phyloP scores from a whole-genome alignment of 2,888 invertebrate genomes.

The Apotomis capreana region DNA sequence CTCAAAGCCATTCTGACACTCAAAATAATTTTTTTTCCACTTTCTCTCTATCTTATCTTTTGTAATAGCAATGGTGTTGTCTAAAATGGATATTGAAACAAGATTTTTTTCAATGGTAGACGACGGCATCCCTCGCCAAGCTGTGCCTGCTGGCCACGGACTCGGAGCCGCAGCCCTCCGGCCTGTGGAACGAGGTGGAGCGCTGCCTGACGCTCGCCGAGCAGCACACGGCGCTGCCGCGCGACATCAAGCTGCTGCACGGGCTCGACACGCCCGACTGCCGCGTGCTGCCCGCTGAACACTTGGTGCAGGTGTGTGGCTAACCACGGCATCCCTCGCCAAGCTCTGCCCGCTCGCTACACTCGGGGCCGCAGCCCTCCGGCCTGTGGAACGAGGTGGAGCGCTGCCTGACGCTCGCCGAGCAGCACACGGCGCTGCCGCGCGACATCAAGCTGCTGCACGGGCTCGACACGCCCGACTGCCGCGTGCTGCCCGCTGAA shows the following conservation, averaged over 20 bases:
- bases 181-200: slow-evolving; percentile 45
- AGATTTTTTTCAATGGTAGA: slow-evolving; percentile 62
- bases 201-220: slow-evolving; percentile 72
- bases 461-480: slow-evolving; percentile 86
- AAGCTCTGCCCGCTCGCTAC: too few species aligned
- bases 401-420: slow-evolving; percentile 67
- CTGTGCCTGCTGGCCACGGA: slow-evolving; percentile 87
- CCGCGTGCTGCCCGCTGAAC: slow-evolving; percentile 88
- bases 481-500: slow-evolving; percentile 87
- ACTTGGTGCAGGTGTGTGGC: slow-evolving; percentile 88
- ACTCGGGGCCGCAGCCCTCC: too few species aligned
- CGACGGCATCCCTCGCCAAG: slow-evolving; percentile 89
- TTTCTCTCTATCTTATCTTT: too few species aligned
- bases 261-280: slow-evolving; percentile 86
- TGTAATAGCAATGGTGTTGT: too few species aligned
- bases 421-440: slow-evolving; percentile 90
- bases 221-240: slow-evolving; percentile 89
- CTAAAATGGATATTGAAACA: too few species aligned
- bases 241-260: slow-evolving; percentile 86
- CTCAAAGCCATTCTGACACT: too few species aligned
- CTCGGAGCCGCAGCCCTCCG: slow-evolving; percentile 56
- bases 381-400: slow-evolving; percentile 45
- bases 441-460: slow-evolving; percentile 86
- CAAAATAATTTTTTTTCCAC: too few species aligned
- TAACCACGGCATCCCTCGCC: too few species aligned